Conservation (phyloP, 2,113 vertebrate species). For the Larimichthys crocea region DNA sequence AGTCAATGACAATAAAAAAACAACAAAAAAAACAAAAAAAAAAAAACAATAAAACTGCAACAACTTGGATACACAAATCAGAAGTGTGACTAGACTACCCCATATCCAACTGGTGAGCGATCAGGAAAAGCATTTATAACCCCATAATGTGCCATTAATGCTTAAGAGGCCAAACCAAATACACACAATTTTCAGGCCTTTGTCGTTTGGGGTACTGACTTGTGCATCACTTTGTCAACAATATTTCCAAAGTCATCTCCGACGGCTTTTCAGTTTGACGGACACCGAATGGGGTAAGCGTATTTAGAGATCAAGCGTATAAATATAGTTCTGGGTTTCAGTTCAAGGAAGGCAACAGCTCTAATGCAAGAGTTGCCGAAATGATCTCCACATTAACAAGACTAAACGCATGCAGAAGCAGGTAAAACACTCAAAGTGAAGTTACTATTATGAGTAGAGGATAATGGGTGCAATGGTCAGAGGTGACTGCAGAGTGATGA, state of each 20-base stretch:
- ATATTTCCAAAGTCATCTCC: conserved; percentile 8
- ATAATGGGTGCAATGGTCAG: conserved; percentile 22
- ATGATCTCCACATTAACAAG: conserved; percentile 26
- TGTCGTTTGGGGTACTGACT: neutral
- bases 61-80: conserved; percentile 42
- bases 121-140: conserved; percentile 11
- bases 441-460: conserved; percentile 23
- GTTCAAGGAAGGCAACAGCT: neutral
- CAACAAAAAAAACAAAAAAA: conserved; percentile 48
- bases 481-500: conserved; percentile 25
- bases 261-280: conserved; percentile 12
- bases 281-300: conserved; percentile 15
- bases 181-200: conserved; percentile 25
- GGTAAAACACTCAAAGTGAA: conserved; percentile 39
- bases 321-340: conserved; percentile 33
- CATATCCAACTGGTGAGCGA: conserved; percentile 42
- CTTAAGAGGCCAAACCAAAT: conserved; percentile 29
- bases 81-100: conserved; percentile 40
- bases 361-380: conserved; percentile 15
- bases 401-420: conserved; percentile 50
- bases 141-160: conserved; percentile 44
- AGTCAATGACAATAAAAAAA: conserved; percentile 56
- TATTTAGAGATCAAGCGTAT: conserved; percentile 26
- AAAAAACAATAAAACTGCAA: conserved; percentile 56
- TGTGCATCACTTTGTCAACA: neutral